Conservation (phyloP, 1,140 invertebrate genomes). For the Papilio aristodemus region DNA sequence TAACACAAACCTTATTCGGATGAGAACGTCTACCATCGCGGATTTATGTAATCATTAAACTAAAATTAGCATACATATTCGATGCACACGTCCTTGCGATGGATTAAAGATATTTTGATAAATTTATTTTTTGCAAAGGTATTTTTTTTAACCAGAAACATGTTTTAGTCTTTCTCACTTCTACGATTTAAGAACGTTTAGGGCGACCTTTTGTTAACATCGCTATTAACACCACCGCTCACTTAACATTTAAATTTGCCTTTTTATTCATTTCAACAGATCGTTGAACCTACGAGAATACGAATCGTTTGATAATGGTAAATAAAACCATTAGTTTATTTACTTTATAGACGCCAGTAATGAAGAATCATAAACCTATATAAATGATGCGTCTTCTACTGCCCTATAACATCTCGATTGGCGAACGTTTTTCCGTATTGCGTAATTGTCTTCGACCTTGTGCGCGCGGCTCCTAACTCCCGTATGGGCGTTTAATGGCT, state of each 20-base stretch:
- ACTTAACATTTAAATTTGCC: neutral
- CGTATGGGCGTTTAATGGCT: constrained; percentile 63
- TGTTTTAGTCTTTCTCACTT: too few relatives aligned
- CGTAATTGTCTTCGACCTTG: constrained; percentile 47
- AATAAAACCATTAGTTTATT: constrained; percentile 10
- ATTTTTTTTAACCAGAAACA: neutral
- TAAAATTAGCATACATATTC: constrained; percentile 24
- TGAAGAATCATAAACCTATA: constrained; percentile 3
- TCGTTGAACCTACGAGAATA: neutral
- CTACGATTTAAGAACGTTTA: too few relatives aligned
- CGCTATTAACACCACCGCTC: too few relatives aligned
- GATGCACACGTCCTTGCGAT: constrained; percentile 4
- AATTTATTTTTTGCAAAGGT: neutral
- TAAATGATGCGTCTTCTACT: constrained; percentile 16
- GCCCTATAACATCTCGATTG: constrained; percentile 33
- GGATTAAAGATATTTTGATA: constrained; percentile 2
- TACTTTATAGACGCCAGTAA: constrained; percentile 6
- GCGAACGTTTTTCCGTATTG: constrained; percentile 43
- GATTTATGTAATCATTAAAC: constrained; percentile 25
- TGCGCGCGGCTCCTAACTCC: constrained; percentile 47
- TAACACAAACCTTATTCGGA: constrained; percentile 32
- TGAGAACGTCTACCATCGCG: neutral
- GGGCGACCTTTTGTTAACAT: too few relatives aligned
- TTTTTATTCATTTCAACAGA: neutral
- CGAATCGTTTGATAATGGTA: neutral